A percentile compares a stretch with the other conserved stretches of the same genome.
These are phyloP conservation scores for Linnaemya vulpina DNA, from an alignment of 2,888 invertebrate species.

Conservation along the genomic window DNA sequence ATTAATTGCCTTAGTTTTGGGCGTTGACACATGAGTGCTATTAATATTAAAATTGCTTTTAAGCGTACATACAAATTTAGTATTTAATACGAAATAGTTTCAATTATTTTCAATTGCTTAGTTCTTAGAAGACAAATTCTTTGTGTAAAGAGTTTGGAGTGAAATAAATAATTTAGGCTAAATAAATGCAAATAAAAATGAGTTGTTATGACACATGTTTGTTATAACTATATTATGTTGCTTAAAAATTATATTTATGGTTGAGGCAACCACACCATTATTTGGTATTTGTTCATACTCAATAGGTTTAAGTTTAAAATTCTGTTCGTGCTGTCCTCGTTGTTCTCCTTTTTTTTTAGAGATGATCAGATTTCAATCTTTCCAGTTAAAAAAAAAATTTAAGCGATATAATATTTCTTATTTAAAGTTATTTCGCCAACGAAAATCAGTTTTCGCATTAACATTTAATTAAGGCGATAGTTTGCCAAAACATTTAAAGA, in stretches of 20 bases:
- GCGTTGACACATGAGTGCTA: conserved; percentile 50
- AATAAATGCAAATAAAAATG: no score
- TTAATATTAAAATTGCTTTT: conserved; percentile 34
- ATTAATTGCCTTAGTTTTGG: conserved; percentile 56
- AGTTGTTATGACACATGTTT: no score
- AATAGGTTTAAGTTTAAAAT: no score
- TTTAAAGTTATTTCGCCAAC: background rate
- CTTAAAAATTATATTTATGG: background rate
- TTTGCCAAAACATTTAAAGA: background rate
- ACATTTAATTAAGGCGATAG: background rate
- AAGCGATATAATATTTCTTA: background rate
- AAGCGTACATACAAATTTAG: background rate
- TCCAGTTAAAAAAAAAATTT: background rate
- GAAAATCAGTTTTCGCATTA: background rate
- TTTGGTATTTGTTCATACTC: no score
- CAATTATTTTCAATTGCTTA: conserved; percentile 27
- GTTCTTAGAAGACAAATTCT: conserved; percentile 3
- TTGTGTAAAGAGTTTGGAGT: background rate
- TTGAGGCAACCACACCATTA: background rate
- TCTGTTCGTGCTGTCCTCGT: no score
- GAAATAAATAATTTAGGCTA: background rate
- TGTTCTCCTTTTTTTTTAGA: background rate
- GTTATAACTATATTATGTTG: background rate
- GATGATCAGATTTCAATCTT: background rate
- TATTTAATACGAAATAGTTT: background rate